phyloP scores from a whole-genome alignment of 2,113 vertebrate genomes.

The Pampusana beccarii region DNA sequence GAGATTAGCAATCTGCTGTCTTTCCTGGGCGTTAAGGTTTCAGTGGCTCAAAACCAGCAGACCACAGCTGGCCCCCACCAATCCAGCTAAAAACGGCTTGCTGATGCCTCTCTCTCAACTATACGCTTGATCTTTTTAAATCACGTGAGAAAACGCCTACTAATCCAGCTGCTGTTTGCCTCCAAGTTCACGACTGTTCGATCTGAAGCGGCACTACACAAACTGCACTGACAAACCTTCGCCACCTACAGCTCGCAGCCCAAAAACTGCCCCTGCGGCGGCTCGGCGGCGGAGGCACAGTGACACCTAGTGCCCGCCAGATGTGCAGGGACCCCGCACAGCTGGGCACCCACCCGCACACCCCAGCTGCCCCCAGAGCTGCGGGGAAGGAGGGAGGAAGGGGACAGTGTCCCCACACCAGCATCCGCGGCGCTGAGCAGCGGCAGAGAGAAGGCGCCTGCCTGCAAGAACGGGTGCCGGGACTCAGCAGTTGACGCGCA shows the following conservation, averaged over 20 bases:
- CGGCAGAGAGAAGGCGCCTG: neutral
- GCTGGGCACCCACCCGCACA: neutral
- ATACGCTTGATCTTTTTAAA: neutral
- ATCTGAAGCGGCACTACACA: neutral
- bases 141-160: neutral
- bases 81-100: neutral
- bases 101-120: neutral
- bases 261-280: constrained; percentile 47
- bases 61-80: neutral
- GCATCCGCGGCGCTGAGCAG: accelerated
- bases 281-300: constrained; percentile 35
- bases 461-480: neutral
- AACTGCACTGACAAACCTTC: neutral
- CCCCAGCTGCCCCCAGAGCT: too few relatives aligned
- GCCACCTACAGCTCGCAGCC: constrained; percentile 48
- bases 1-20: neutral
- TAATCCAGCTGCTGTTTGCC: neutral
- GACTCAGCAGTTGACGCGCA: neutral
- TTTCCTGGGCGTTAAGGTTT: neutral
- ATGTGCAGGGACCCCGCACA: neutral
- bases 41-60: neutral
- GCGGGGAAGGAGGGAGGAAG: neutral
- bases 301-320: constrained; percentile 71
- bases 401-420: accelerated
- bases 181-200: neutral